phyloP scores from a whole-genome alignment of 2,888 invertebrate species.

The Dryococelus australis region DNA sequence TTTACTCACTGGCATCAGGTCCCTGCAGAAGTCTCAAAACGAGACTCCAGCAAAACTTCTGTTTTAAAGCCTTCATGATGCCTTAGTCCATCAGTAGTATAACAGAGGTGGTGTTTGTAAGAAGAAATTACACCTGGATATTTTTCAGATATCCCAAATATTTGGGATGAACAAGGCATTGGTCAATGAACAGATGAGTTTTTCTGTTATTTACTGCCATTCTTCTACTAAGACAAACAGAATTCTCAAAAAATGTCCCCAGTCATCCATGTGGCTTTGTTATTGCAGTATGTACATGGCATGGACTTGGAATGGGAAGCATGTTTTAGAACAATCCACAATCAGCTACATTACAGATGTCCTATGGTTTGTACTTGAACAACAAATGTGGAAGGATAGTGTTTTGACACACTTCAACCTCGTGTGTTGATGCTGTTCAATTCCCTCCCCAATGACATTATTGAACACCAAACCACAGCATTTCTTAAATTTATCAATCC shows the following conservation, averaged over 20 bases:
- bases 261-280: neutral
- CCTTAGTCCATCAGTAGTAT: neutral
- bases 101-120: neutral
- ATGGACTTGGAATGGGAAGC: too few species aligned
- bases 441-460: conserved; percentile 35
- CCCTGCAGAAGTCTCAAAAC: conserved; percentile 3
- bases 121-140: neutral
- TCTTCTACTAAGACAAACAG: neutral
- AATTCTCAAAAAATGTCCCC: neutral
- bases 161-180: neutral
- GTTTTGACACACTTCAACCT: conserved; percentile 41
- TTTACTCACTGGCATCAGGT: neutral
- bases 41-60: neutral
- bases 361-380: too few species aligned
- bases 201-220: neutral
- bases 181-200: neutral
- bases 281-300: neutral
- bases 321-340: neutral
- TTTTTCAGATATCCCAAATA: neutral
- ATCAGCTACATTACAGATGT: too few species aligned
- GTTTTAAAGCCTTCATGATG: neutral
- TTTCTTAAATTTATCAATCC: conserved; percentile 45
- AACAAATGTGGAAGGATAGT: neutral
- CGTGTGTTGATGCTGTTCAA: neutral
- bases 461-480: conserved; percentile 38